Percentiles rank a stretch among this genome's conserved stretches.
phyloP scores from a whole-genome alignment of 2,888 invertebrate genomes.

The Harpalus rubripes region DNA sequence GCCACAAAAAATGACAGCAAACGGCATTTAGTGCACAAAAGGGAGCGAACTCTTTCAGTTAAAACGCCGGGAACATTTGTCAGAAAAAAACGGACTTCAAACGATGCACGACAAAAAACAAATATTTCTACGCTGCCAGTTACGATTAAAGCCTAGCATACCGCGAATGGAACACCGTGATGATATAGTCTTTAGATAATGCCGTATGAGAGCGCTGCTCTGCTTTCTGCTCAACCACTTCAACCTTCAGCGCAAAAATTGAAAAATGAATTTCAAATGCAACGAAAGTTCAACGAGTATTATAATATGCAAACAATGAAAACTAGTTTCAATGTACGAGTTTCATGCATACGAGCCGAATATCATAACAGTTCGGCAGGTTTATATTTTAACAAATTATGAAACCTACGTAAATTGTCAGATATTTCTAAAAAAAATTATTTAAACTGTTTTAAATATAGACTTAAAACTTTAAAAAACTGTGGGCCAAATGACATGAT shows the following conservation, averaged over 20 bases:
- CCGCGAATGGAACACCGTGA: constrained; percentile 43
- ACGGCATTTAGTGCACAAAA: constrained; percentile 66
- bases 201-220: not conserved
- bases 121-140: constrained; percentile 57
- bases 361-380: no score
- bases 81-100: constrained; percentile 62
- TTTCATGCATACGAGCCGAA: no score
- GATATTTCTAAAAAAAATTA: no score
- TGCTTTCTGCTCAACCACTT: constrained; percentile 13
- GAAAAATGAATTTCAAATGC: constrained; percentile 24
- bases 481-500: no score
- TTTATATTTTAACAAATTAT: no score
- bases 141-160: constrained; percentile 49
- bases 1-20: constrained; percentile 64
- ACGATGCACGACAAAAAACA: constrained; percentile 65
- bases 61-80: constrained; percentile 62
- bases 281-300: not conserved
- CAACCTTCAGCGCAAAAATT: not conserved
- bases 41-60: constrained; percentile 63
- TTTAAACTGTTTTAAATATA: no score
- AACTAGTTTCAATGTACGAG: not conserved
- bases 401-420: no score
- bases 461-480: no score
- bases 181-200: constrained; percentile 39
- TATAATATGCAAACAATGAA: not conserved